Conservation (phyloP, 2,888 invertebrate genomes). For the Pedicia rivosa region DNA sequence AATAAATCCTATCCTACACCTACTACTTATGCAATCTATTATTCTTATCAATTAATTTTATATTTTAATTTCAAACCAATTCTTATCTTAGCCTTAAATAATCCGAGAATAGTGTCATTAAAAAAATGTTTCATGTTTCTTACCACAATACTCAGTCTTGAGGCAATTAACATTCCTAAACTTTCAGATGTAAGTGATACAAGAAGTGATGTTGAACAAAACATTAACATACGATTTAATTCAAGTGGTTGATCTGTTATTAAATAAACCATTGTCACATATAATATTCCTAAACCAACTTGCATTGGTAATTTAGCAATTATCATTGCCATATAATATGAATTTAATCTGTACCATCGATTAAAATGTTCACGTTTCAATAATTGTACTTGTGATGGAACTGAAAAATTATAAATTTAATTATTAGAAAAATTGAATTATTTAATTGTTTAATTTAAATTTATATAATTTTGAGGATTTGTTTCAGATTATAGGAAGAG, state of each 20-base stretch:
- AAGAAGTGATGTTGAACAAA: constrained; percentile 50
- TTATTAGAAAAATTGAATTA: no score
- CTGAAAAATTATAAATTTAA: constrained; percentile 33
- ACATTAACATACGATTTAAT: constrained; percentile 44
- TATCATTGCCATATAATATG: constrained; percentile 61
- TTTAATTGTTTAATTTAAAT: no score
- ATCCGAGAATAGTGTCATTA: no score
- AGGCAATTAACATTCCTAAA: constrained; percentile 57
- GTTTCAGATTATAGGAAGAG: background rate
- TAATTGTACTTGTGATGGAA: constrained; percentile 60
- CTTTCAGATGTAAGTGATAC: constrained; percentile 65
- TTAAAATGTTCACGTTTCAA: constrained; percentile 73
- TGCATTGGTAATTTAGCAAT: constrained; percentile 57
- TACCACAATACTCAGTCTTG: constrained; percentile 60
- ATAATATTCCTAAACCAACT: constrained; percentile 48
- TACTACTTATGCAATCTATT: no score
- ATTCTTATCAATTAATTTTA: no score
- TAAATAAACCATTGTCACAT: constrained; percentile 52
- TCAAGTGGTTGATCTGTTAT: constrained; percentile 67
- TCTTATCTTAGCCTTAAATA: no score
- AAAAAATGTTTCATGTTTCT: constrained; percentile 28
- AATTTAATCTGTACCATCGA: constrained; percentile 65
- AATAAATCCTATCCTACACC: no score
- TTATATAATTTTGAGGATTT: no score
- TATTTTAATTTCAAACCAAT: no score